These are phyloP conservation scores for Microplitis manilae DNA, from an alignment of 2,888 invertebrate genomes.

Conservation along the genomic window DNA sequence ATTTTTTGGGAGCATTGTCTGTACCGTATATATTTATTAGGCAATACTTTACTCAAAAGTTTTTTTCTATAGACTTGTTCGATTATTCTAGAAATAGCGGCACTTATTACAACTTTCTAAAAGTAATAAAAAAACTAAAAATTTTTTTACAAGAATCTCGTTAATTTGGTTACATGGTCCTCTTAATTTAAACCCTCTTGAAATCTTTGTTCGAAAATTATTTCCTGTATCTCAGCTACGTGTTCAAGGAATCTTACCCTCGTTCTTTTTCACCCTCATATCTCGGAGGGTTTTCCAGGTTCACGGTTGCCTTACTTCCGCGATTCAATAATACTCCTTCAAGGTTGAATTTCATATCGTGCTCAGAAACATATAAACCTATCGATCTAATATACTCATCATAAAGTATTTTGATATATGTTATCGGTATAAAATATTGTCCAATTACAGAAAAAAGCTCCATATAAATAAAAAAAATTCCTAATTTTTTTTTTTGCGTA, in stretches of 20 bases:
- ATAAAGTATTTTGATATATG: background rate
- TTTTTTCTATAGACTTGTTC: no score
- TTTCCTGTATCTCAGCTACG: conserved; percentile 34
- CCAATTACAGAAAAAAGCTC: background rate
- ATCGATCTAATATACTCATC: background rate
- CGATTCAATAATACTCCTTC: conserved; percentile 57
- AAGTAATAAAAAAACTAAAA: background rate
- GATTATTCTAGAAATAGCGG: no score
- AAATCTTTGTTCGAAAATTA: conserved; percentile 43
- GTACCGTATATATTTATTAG: no score
- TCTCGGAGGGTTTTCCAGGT: conserved; percentile 41
- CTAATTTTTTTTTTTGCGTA: no score
- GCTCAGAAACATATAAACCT: conserved; percentile 16
- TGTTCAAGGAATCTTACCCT: conserved; percentile 15
- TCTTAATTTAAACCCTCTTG: conserved; percentile 50
- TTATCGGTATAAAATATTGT: background rate
- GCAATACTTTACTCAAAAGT: no score
- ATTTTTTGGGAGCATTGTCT: no score
- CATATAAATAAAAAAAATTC: background rate
- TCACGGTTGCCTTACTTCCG: conserved; percentile 55
- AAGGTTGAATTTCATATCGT: conserved; percentile 44
- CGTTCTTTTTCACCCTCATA: conserved; percentile 32
- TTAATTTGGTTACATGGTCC: conserved; percentile 30
- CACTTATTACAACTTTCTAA: no score
- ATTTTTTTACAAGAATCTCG: background rate